These are phyloP conservation scores for Julus scanicus DNA, from an alignment of 2,888 invertebrate species.

Conservation along the genomic window DNA sequence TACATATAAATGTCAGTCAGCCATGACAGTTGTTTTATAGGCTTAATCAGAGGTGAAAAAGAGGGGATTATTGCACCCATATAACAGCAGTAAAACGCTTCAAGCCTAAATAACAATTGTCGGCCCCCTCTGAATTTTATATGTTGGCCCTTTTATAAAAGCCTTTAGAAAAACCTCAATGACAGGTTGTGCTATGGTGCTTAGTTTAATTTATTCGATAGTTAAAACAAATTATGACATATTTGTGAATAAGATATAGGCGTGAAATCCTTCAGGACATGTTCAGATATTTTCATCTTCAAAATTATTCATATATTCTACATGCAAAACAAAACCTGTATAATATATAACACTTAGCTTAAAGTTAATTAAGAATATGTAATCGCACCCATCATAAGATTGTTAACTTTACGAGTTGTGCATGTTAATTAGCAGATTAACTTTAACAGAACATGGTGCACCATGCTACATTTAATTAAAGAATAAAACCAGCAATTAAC, in stretches of 20 bases:
- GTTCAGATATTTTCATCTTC: too few relatives aligned
- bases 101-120: constrained; percentile 17
- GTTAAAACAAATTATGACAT: neutral
- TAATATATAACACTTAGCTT: too few relatives aligned
- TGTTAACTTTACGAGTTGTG: too few relatives aligned
- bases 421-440: too few relatives aligned
- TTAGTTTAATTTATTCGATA: neutral
- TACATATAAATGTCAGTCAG: neutral
- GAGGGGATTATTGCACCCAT: constrained; percentile 42
- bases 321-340: too few relatives aligned
- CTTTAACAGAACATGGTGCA: too few relatives aligned
- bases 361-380: too few relatives aligned
- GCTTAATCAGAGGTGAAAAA: constrained; percentile 42
- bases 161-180: neutral
- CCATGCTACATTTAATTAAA: too few relatives aligned
- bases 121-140: neutral
- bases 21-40: constrained; percentile 42
- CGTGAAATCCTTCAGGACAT: too few relatives aligned
- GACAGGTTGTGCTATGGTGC: neutral
- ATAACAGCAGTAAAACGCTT: constrained; percentile 16
- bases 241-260: neutral
- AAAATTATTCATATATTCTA: too few relatives aligned
- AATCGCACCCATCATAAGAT: too few relatives aligned
- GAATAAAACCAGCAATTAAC: too few relatives aligned
- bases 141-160: neutral